Evolutionary conservation across 2,797 vertebrate genomes (phyloP).

Genomic region (Lophotriccus pileatus): DNA sequence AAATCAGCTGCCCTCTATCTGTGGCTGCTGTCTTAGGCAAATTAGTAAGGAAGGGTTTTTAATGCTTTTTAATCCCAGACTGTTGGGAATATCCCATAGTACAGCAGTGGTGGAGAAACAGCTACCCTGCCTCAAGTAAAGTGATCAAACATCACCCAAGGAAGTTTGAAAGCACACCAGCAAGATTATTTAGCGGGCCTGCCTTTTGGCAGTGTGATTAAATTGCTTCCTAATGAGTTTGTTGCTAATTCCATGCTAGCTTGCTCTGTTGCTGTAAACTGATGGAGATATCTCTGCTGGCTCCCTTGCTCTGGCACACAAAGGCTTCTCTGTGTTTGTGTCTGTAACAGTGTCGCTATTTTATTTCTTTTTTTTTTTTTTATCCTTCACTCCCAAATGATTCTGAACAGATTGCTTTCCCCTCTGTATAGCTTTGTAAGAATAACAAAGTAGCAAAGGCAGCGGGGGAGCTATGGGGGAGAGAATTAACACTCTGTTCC

Average conservation of each 20-base stretch:
- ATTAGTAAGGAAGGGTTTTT: not conserved
- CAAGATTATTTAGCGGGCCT: not conserved
- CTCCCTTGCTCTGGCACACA: constrained; percentile 23
- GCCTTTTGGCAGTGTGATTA: not conserved
- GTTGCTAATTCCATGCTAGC: not conserved
- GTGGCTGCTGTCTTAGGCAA: not conserved
- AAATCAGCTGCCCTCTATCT: not conserved
- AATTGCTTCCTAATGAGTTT: not conserved
- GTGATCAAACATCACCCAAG: not conserved
- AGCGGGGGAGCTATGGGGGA: not conserved
- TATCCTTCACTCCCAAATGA: not conserved
- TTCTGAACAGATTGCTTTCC: not conserved
- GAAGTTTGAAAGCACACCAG: not conserved
- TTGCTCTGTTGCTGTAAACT: not conserved
- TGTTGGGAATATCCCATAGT: not conserved
- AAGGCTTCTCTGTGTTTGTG: constrained; percentile 6
- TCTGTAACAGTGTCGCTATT: constrained; percentile 4
- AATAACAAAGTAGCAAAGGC: not conserved
- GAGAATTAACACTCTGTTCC: not conserved
- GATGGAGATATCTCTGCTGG: constrained; percentile 51
- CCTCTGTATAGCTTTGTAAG: constrained; percentile 15
- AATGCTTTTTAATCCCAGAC: not conserved
- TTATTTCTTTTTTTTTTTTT: not conserved
- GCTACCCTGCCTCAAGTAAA: not conserved
- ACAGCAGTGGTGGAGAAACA: not conserved